These are phyloP conservation scores for Amphimallon solstitiale DNA, from an alignment of 2,888 invertebrate genomes.

Conservation along the genomic window DNA sequence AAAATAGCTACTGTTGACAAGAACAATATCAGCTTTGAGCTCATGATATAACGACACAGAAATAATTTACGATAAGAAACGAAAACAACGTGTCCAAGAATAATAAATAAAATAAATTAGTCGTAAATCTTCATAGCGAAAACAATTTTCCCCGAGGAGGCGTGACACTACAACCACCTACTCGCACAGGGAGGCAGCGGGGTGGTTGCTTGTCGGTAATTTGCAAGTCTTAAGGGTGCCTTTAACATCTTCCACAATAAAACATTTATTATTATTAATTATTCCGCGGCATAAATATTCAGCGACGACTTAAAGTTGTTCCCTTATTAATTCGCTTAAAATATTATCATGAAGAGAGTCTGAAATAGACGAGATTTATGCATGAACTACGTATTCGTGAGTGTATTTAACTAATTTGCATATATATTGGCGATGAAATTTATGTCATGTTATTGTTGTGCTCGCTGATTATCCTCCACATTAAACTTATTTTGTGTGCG, in stretches of 20 bases:
- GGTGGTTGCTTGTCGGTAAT: neutral
- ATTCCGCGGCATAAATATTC: constrained; percentile 29
- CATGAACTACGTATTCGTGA: constrained; percentile 25
- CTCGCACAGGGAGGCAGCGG: neutral
- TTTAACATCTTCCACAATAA: constrained; percentile 21
- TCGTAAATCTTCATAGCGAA: neutral
- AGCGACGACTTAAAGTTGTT: constrained; percentile 28
- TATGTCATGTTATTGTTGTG: constrained; percentile 29
- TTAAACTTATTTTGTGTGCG: neutral
- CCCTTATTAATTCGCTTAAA: constrained; percentile 34
- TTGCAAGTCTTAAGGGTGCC: constrained; percentile 22
- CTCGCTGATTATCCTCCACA: constrained; percentile 12
- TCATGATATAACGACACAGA: neutral
- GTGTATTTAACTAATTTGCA: constrained; percentile 35
- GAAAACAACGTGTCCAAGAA: neutral
- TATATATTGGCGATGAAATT: constrained; percentile 37
- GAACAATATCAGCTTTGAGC: no score
- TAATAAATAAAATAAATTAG: neutral
- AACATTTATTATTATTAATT: constrained; percentile 33
- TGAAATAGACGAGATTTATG: constrained; percentile 29
- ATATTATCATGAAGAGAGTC: constrained; percentile 31
- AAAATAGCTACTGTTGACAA: no score
- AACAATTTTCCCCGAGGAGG: neutral
- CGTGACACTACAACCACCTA: neutral
- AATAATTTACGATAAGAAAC: neutral